Conservation (phyloP, 1,140 invertebrate species). For the Bombus affinis region DNA sequence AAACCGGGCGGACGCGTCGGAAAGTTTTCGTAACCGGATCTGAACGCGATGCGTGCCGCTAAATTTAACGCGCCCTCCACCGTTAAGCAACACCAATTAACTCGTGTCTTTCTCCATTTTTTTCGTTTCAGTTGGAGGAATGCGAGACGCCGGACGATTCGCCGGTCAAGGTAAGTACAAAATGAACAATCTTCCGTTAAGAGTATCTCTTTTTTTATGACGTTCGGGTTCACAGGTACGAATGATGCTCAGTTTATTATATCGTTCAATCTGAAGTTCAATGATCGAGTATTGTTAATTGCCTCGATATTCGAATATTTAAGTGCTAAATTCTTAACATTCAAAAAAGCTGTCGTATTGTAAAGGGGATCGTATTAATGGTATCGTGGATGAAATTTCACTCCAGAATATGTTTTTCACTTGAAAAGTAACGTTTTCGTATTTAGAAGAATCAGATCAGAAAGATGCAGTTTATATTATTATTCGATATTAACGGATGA, state of each 20-base stretch:
- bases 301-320: no score
- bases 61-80: not conserved
- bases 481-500: no score
- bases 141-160: conserved; percentile 37
- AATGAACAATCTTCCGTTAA: not conserved
- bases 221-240: not conserved
- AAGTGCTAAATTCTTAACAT: no score
- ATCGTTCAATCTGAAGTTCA: no score
- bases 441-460: no score
- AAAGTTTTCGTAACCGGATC: conserved; percentile 34
- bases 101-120: conserved; percentile 6
- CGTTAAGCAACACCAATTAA: conserved; percentile 2
- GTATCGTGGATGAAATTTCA: no score
- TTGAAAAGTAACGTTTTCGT: no score
- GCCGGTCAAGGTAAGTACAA: conserved; percentile 41
- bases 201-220: not conserved
- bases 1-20: not conserved
- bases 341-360: no score
- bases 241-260: not conserved
- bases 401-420: no score
- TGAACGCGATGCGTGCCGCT: conserved; percentile 8
- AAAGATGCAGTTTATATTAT: no score
- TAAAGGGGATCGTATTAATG: no score
- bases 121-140: conserved; percentile 52
- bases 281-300: no score